These are phyloP conservation scores for Neelides folsomi DNA, from an alignment of 2,888 invertebrate species.

Conservation along the genomic window DNA sequence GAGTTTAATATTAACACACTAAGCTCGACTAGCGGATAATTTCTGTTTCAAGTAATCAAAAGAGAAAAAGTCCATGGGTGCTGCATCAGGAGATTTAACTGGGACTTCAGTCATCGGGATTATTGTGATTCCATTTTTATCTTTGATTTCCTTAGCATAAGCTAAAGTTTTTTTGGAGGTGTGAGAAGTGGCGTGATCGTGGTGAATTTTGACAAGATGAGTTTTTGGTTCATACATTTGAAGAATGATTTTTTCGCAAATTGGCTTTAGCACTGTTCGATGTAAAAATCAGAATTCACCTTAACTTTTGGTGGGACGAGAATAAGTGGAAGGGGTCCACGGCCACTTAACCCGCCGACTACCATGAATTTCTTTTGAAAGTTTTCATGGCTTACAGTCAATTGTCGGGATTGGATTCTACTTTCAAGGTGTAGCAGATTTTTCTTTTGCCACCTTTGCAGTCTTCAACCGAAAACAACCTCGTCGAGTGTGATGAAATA, in stretches of 20 bases:
- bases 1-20: too few relatives aligned
- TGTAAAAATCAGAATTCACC: constrained; percentile 4
- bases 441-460: not conserved
- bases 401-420: not conserved
- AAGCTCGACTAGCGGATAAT: too few relatives aligned
- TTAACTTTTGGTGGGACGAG: constrained; percentile 1
- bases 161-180: constrained; percentile 8
- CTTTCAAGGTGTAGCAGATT: not conserved
- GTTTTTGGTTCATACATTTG: constrained; percentile 12
- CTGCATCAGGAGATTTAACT: constrained; percentile 10
- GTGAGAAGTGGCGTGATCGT: constrained; percentile 12
- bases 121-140: constrained; percentile 7
- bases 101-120: constrained; percentile 9
- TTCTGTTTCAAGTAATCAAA: constrained; percentile 14
- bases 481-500: constrained; percentile 4
- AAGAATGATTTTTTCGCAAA: constrained; percentile 1
- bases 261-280: constrained; percentile 1
- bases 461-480: not conserved
- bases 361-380: constrained; percentile 6
- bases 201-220: constrained; percentile 10
- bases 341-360: constrained; percentile 6
- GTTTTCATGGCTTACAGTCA: not conserved
- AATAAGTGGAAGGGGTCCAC: constrained; percentile 6
- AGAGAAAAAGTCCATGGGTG: constrained; percentile 14
- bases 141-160: not conserved